These are phyloP conservation scores for Phyllotreta striolata DNA, from an alignment of 2,888 invertebrate species.

Conservation along the genomic window DNA sequence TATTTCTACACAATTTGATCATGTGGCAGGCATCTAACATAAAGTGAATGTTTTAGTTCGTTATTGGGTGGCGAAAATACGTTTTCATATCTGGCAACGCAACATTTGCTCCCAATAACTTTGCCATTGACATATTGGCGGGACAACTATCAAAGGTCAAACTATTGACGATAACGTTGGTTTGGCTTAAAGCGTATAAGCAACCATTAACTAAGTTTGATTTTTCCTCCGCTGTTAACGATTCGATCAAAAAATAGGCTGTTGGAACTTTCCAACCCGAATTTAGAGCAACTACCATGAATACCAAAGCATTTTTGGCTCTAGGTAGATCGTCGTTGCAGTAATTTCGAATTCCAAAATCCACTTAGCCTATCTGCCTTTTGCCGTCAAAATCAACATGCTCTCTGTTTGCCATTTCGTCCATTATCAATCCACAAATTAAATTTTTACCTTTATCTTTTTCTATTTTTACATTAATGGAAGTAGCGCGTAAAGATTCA, in stretches of 20 bases:
- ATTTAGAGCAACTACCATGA: neutral
- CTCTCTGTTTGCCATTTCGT: too few relatives aligned
- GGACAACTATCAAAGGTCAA: constrained; percentile 32
- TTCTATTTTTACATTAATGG: too few relatives aligned
- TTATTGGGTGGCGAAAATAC: neutral
- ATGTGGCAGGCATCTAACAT: constrained; percentile 40
- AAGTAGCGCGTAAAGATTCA: too few relatives aligned
- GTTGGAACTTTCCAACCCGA: neutral
- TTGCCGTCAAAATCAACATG: too few relatives aligned
- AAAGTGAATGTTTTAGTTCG: constrained; percentile 27
- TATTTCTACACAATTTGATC: constrained; percentile 37
- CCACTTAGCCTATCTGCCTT: neutral
- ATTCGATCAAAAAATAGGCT: constrained; percentile 28
- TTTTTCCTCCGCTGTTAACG: constrained; percentile 25
- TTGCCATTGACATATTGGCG: constrained; percentile 28
- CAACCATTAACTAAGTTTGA: constrained; percentile 20
- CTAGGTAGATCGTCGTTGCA: neutral
- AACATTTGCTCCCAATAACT: constrained; percentile 19
- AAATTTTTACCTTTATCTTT: too few relatives aligned
- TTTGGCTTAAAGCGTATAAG: constrained; percentile 12
- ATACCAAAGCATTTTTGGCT: neutral
- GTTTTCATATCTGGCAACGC: neutral
- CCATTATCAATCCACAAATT: too few relatives aligned
- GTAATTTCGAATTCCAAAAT: neutral
- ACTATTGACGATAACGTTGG: constrained; percentile 20